Percentiles rank a stretch among this genome's conserved stretches.
Evolutionary conservation across 1,140 invertebrate genomes (phyloP).

Genomic region (Macrobrachium nipponense): DNA sequence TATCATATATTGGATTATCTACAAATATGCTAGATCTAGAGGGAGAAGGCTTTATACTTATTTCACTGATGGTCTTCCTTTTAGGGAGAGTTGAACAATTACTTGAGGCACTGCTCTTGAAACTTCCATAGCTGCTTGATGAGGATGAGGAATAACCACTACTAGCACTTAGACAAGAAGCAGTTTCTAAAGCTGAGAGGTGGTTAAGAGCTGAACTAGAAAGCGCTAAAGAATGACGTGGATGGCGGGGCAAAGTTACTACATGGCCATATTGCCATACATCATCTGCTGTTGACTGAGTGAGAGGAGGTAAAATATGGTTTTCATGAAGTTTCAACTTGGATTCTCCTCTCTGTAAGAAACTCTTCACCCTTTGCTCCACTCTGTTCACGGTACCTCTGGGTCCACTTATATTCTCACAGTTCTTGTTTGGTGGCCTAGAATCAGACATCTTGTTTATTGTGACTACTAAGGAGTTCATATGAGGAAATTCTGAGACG

Average conservation of each 20-base stretch:
- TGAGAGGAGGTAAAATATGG: not conserved
- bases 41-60: not conserved
- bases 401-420: conserved; percentile 39
- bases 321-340: not conserved
- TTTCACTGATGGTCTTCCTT: conserved; percentile 5
- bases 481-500: conserved; percentile 41
- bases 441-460: conserved; percentile 28
- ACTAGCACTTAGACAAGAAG: conserved; percentile 43
- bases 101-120: conserved; percentile 53
- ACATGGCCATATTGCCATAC: conserved; percentile 54
- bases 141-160: conserved; percentile 52
- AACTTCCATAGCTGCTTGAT: conserved; percentile 53
- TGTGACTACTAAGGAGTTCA: conserved; percentile 45
- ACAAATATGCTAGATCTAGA: conserved; percentile 31
- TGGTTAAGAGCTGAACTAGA: conserved; percentile 33
- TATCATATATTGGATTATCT: conserved; percentile 46
- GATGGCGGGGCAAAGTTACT: conserved; percentile 40
- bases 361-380: conserved; percentile 49
- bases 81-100: conserved; percentile 42
- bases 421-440: conserved; percentile 37
- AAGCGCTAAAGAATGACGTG: conserved; percentile 31
- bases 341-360: conserved; percentile 36
- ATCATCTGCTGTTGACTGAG: not conserved
- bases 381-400: conserved; percentile 20
- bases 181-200: conserved; percentile 29